Conservation (phyloP, 2,888 invertebrate genomes). For the Imbricaverruca yamaguchii region DNA sequence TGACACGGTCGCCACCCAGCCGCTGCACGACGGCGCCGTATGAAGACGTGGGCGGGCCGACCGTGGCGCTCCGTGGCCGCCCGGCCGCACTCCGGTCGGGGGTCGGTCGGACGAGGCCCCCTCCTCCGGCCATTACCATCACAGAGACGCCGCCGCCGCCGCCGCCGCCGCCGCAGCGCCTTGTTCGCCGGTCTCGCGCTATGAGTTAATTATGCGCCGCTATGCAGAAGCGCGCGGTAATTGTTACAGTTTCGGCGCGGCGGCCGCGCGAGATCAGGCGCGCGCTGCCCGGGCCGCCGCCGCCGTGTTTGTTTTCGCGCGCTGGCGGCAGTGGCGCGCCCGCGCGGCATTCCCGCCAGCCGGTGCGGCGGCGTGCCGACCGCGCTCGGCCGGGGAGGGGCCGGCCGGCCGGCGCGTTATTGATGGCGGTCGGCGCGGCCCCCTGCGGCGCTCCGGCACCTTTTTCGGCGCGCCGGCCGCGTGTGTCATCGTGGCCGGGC, state of each 20-base stretch:
- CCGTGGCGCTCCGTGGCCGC: not conserved
- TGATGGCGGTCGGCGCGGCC: not conserved
- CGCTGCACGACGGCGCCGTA: no score
- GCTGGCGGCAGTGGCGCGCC: not conserved
- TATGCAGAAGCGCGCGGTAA: not conserved
- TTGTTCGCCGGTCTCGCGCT: not conserved
- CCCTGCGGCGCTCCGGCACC: slow-evolving; percentile 9
- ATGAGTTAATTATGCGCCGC: slow-evolving; percentile 14
- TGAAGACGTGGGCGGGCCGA: not conserved
- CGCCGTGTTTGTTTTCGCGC: not conserved
- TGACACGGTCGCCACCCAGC: no score
- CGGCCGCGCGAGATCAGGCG: not conserved
- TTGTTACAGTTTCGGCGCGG: not conserved
- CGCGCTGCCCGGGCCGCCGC: not conserved
- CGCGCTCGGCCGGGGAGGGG: not conserved
- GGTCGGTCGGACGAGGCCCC: not conserved
- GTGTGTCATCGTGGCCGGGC: not conserved
- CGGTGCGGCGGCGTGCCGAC: not conserved
- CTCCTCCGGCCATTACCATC: slow-evolving; percentile 11
- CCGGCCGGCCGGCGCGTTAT: not conserved
- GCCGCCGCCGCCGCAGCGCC: not conserved
- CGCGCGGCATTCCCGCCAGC: not conserved
- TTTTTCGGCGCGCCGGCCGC: slow-evolving; percentile 2
- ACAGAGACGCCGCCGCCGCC: not conserved
- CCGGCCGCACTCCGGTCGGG: not conserved